These are phyloP conservation scores for Paramormyrops hopkinsi DNA, from an alignment of 2,797 vertebrate genomes.

Conservation along the genomic window DNA sequence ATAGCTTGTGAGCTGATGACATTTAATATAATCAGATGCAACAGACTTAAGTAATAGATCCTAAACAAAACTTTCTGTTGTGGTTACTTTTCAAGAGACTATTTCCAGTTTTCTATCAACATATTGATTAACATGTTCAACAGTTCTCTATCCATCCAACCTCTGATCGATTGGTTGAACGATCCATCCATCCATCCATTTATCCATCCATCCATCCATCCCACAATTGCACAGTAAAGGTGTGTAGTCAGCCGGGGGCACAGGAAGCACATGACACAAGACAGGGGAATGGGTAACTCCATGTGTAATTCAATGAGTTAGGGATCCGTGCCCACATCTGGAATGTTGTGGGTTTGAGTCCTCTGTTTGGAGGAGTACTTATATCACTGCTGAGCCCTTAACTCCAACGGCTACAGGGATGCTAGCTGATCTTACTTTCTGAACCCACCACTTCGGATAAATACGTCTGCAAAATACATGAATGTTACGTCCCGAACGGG, in stretches of 20 bases:
- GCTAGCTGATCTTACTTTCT: neutral
- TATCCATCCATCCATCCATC: neutral
- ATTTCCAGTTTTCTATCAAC: neutral
- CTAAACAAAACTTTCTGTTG: neutral
- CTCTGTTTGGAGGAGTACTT: neutral
- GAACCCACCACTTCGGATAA: neutral
- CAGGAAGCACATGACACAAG: neutral
- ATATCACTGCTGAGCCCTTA: neutral
- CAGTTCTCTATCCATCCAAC: neutral
- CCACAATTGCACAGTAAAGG: neutral
- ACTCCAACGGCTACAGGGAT: neutral
- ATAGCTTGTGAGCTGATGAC: neutral
- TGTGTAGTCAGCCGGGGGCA: neutral
- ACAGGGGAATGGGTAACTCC: neutral
- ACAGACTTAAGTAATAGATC: neutral
- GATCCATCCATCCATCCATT: neutral
- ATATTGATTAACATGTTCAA: neutral
- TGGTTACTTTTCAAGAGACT: neutral
- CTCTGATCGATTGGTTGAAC: neutral
- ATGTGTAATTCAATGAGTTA: neutral
- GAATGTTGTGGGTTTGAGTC: neutral
- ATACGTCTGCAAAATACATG: neutral
- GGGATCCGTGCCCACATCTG: neutral
- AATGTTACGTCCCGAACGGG: neutral
- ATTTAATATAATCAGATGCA: neutral